These are phyloP conservation scores for Drosophila quadrilineata DNA, from an alignment of 1,140 invertebrate species.

Conservation along the genomic window DNA sequence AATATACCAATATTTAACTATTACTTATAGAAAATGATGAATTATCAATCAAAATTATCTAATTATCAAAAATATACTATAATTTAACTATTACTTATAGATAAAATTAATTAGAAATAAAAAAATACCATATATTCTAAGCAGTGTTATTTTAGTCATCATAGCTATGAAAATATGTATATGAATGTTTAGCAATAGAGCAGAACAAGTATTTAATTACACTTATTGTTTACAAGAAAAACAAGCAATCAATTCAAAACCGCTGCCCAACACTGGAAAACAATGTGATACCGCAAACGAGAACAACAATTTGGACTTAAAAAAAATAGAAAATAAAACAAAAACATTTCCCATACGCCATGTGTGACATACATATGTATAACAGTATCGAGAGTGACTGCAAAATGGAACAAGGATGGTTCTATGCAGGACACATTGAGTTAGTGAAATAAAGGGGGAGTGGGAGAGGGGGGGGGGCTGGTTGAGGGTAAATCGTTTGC, in stretches of 20 bases:
- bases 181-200: not conserved
- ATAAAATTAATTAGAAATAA: too few relatives aligned
- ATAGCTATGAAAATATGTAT: not conserved
- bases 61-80: too few relatives aligned
- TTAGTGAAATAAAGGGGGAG: not conserved
- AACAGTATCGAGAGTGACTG: too few relatives aligned
- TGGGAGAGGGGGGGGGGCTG: not conserved
- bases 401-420: too few relatives aligned
- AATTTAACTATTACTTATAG: too few relatives aligned
- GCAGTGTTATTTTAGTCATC: too few relatives aligned
- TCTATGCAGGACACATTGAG: constrained; percentile 13
- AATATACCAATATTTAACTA: too few relatives aligned
- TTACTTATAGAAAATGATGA: too few relatives aligned
- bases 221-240: too few relatives aligned
- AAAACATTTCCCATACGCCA: constrained; percentile 75
- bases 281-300: constrained; percentile 47
- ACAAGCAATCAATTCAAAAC: constrained; percentile 32
- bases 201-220: not conserved
- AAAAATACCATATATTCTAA: too few relatives aligned
- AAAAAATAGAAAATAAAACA: too few relatives aligned
- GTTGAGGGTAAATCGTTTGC: constrained; percentile 1
- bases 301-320: constrained; percentile 70
- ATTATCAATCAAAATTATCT: too few relatives aligned
- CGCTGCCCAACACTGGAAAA: constrained; percentile 33
- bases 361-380: constrained; percentile 47